Evolutionary conservation across 2,113 vertebrate species (phyloP).

Genomic region (Ivindomyrus marchei): DNA sequence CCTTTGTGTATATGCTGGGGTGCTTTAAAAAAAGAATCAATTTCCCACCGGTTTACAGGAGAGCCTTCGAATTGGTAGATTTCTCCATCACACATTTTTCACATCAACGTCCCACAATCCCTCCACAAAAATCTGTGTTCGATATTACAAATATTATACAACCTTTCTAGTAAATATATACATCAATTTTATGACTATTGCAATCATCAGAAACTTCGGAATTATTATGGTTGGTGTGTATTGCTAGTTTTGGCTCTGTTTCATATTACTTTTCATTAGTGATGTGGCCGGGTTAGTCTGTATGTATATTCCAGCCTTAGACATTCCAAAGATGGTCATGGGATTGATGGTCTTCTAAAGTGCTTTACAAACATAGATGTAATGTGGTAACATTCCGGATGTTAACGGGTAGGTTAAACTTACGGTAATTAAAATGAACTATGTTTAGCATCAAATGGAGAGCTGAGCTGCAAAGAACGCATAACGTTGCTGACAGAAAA

Average conservation of each 20-base stretch:
- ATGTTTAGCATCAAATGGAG: not conserved
- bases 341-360: slow-evolving; percentile 28
- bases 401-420: not conserved
- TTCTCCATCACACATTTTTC: not conserved
- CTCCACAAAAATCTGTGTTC: not conserved
- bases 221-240: not conserved
- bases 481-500: not conserved
- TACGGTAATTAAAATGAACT: slow-evolving; percentile 1
- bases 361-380: slow-evolving; percentile 15
- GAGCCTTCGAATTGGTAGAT: not conserved
- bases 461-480: not conserved
- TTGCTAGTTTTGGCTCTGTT: not conserved
- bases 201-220: not conserved
- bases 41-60: not conserved
- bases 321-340: not conserved
- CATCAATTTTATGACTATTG: not conserved
- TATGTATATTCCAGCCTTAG: not conserved
- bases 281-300: not conserved
- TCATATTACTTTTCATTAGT: not conserved
- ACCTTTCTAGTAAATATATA: not conserved
- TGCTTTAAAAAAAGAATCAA: not conserved
- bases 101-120: not conserved
- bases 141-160: not conserved
- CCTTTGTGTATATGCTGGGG: not conserved
- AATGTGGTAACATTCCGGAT: slow-evolving; percentile 10